Base-by-base conservation (phyloP, 1,140 invertebrate genomes). In the Melipona quadrifasciata region DNA sequence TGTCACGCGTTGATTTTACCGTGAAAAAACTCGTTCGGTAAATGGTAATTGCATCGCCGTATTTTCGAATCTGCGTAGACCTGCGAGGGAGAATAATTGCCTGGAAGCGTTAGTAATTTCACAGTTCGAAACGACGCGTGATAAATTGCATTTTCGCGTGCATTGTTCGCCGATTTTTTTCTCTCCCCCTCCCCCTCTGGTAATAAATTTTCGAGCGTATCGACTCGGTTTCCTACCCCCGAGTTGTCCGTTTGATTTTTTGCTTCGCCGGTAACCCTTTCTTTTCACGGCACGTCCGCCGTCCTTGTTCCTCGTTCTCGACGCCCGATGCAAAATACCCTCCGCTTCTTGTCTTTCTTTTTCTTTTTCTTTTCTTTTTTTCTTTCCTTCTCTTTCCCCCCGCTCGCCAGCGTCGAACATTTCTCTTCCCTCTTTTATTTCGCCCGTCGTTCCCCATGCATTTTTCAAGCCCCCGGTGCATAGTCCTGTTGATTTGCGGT, bases 401-500 rank as follows among this genome's bases (percentile, higher is more conserved):
- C 47, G 27, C 14, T 47, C 1, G 8, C 39, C 39, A 47, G 47
- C 55, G 55, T 24, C 55, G 39, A 39, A 31, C 57, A 79, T 79
- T 55, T 79, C 39, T 47, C 53, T 34, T 21, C 17, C 10, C 65
- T 67, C 31, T 67, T 79, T 79, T 84, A 79, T 71, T 71, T 55
- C 57, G 27, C 19, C 67, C 61, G 31, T 19, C 55, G n/a, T 57
- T 57, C 24, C 31, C 61, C 47, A 64, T 84, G 70, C 55, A 84
- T 84, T 84, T 79, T 84, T 84, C 82, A 83, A 83, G 65, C 31
- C 75, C n/a, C 21, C 65, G 11, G 8, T 58, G 27, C 75, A 55
- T 58, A 57, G 65, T 64, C 82, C 57, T 72, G 82, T 84, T 84
- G 82, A 84, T 84, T 84, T 71, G 82, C 76, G 75, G 82, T 64